phyloP scores from a whole-genome alignment of 2,113 vertebrate species.

The Sylvia atricapilla region DNA sequence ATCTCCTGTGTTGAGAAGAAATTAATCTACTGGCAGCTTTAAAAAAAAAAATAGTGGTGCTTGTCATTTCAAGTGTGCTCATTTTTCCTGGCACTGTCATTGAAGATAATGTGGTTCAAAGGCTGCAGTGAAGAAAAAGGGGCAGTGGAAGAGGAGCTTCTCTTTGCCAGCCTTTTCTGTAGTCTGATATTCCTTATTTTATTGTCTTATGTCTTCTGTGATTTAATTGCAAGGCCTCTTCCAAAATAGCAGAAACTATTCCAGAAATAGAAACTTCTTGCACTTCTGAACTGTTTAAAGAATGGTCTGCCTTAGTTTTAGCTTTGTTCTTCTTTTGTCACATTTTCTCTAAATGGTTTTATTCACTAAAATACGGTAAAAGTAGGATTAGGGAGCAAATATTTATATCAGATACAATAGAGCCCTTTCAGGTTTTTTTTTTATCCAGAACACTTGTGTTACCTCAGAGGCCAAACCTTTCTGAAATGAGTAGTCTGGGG shows the following conservation, averaged over 20 bases:
- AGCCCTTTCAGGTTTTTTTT: background rate
- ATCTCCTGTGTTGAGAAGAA: constrained; percentile 12
- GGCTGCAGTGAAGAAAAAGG: background rate
- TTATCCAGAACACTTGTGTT: background rate
- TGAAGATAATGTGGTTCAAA: constrained; percentile 45
- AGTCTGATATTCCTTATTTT: background rate
- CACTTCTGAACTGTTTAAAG: background rate
- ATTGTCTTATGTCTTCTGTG: background rate
- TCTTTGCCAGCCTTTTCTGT: background rate
- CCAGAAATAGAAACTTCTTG: background rate
- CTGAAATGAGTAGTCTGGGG: background rate
- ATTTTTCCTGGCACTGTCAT: constrained; percentile 53
- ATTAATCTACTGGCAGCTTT: constrained; percentile 34
- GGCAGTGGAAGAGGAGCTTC: background rate
- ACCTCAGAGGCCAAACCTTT: background rate
- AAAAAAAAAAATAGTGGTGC: constrained; percentile 46
- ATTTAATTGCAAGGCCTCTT: background rate
- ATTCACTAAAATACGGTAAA: background rate
- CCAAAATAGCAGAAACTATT: background rate
- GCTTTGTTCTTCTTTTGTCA: background rate
- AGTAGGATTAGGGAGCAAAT: background rate
- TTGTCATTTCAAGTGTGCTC: constrained; percentile 47
- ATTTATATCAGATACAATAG: background rate
- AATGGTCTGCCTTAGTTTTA: background rate
- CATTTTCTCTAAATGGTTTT: background rate